phyloP scores from a whole-genome alignment of 2,797 vertebrate genomes.

The Diceros bicornis region DNA sequence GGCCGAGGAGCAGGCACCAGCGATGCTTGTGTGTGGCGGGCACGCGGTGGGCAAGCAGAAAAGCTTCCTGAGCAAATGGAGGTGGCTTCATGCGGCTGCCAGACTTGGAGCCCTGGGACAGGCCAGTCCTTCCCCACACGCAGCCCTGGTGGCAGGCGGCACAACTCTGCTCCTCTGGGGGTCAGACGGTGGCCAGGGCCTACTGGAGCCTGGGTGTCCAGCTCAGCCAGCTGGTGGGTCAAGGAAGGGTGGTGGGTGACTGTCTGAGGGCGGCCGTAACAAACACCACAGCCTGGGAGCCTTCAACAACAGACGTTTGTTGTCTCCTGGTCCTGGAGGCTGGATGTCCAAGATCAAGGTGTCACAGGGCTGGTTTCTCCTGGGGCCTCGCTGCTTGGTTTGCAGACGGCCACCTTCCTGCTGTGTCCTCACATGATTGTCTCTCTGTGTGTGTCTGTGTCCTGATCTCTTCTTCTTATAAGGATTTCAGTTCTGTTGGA shows the following conservation, averaged over 20 bases:
- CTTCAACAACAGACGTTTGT: accelerated
- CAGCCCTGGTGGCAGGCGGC: too few species aligned
- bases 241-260: too few species aligned
- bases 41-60: accelerated
- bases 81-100: not conserved
- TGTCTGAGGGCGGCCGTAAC: not conserved
- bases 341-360: not conserved
- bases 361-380: too few species aligned
- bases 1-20: not conserved
- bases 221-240: accelerated
- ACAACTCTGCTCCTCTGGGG: not conserved
- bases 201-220: not conserved
- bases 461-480: too few species aligned
- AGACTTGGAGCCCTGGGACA: not conserved
- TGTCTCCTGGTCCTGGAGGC: too few species aligned
- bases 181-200: not conserved
- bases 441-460: too few species aligned
- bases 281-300: accelerated
- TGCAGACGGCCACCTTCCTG: too few species aligned
- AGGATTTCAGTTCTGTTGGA: too few species aligned
- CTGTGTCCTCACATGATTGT: too few species aligned
- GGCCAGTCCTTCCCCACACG: too few species aligned
- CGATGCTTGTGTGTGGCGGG: not conserved
- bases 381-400: too few species aligned
- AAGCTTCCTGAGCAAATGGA: not conserved